Evolutionary conservation across 2,113 vertebrate genomes (phyloP).

Genomic region (Apus apus): DNA sequence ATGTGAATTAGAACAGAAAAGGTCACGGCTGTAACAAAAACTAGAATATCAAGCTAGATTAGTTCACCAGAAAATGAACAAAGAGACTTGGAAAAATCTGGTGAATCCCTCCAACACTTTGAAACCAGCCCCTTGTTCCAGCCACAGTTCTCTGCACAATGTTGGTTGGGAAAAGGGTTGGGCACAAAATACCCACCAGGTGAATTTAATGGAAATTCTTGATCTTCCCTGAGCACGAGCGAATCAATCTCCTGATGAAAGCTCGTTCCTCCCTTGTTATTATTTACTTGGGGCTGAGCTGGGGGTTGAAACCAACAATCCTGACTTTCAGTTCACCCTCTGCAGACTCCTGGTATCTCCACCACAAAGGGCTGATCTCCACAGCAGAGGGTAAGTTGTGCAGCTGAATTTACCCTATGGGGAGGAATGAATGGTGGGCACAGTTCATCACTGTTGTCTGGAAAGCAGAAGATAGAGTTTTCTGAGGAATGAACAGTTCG

Average conservation of each 20-base stretch:
- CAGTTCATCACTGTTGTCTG: not conserved
- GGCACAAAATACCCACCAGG: conserved; percentile 22
- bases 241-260: not conserved
- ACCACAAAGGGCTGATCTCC: not conserved
- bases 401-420: not conserved
- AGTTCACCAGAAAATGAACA: conserved; percentile 4
- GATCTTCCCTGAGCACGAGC: not conserved
- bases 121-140: conserved; percentile 21
- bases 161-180: not conserved
- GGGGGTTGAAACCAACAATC: not conserved
- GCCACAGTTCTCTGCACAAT: not conserved
- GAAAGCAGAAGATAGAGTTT: accelerated
- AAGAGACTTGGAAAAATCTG: conserved; percentile 28
- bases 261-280: not conserved
- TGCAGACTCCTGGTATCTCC: not conserved
- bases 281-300: not conserved
- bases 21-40: conserved; percentile 11
- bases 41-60: not conserved
- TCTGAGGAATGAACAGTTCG: not conserved
- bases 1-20: conserved; percentile 23
- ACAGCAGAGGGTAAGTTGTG: accelerated
- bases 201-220: conserved; percentile 49
- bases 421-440: accelerated
- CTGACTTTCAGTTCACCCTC: not conserved
- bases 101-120: not conserved